phyloP scores from a whole-genome alignment of 2,113 vertebrate species.

The Bufo bufo region DNA sequence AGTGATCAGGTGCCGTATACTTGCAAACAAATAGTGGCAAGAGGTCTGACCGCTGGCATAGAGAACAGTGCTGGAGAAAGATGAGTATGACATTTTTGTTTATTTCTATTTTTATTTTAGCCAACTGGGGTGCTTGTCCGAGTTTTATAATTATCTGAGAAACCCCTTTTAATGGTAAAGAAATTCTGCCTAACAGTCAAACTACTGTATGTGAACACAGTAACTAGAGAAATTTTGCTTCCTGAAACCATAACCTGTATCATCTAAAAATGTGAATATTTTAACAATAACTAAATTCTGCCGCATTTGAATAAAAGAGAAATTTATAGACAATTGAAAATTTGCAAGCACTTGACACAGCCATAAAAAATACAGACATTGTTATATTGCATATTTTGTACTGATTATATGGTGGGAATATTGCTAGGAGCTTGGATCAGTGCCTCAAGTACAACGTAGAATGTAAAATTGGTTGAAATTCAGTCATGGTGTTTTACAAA shows the following conservation, averaged over 20 bases:
- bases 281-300: background rate
- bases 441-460: slow-evolving; percentile 13
- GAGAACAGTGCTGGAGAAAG: no score
- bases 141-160: no score
- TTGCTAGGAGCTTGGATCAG: background rate
- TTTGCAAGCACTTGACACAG: slow-evolving; percentile 12
- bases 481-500: slow-evolving; percentile 33
- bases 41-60: no score
- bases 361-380: slow-evolving; percentile 1
- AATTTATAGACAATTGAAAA: background rate
- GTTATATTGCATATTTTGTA: slow-evolving; percentile 17
- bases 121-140: no score
- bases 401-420: slow-evolving; percentile 38
- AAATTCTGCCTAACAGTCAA: background rate
- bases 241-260: background rate
- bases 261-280: background rate
- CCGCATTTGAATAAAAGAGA: background rate
- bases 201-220: background rate
- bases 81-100: no score
- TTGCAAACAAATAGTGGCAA: no score
- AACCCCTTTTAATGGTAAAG: background rate
- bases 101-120: no score
- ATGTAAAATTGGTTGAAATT: slow-evolving; percentile 46
- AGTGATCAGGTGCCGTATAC: no score
- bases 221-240: background rate